A percentile compares a stretch with the other conserved stretches of the same genome.
These are phyloP conservation scores for Drosophila eohydei DNA, from an alignment of 2,888 invertebrate species.

Conservation along the genomic window DNA sequence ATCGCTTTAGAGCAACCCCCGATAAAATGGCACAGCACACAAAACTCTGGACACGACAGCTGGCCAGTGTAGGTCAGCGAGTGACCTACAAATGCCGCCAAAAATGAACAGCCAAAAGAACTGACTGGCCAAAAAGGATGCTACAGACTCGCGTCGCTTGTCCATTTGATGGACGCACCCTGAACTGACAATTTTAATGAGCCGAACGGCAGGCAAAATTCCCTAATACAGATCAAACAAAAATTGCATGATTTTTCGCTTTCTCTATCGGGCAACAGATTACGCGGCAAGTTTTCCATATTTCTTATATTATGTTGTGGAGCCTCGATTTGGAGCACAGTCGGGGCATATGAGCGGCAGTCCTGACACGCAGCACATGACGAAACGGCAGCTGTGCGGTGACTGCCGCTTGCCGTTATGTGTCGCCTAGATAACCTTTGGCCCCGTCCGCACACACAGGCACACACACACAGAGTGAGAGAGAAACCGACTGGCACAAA, in stretches of 20 bases:
- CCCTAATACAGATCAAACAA: constrained; percentile 25
- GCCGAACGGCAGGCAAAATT: constrained; percentile 35
- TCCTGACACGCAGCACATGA: constrained; percentile 32
- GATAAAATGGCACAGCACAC: constrained; percentile 43
- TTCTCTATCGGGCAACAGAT: constrained; percentile 28
- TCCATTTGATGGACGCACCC: constrained; percentile 53
- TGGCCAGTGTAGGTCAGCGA: constrained; percentile 64
- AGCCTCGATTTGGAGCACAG: constrained; percentile 2
- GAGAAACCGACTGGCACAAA: constrained; percentile 61
- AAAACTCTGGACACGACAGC: constrained; percentile 48
- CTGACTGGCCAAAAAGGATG: constrained; percentile 48
- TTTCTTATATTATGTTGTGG: neutral
- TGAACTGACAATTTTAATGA: constrained; percentile 60
- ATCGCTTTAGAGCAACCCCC: constrained; percentile 66
- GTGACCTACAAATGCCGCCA: constrained; percentile 71
- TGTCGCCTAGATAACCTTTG: constrained; percentile 82
- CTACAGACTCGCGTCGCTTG: constrained; percentile 11
- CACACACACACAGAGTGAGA: constrained; percentile 27
- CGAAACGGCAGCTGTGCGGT: constrained; percentile 71
- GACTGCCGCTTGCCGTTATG: constrained; percentile 49
- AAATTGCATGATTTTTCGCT: constrained; percentile 56
- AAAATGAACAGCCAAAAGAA: constrained; percentile 50
- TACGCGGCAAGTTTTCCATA: constrained; percentile 42
- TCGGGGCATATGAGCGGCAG: constrained; percentile 39
- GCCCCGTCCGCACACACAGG: constrained; percentile 64